phyloP scores from a whole-genome alignment of 1,140 invertebrate genomes.

The Oryctes rhinoceros region DNA sequence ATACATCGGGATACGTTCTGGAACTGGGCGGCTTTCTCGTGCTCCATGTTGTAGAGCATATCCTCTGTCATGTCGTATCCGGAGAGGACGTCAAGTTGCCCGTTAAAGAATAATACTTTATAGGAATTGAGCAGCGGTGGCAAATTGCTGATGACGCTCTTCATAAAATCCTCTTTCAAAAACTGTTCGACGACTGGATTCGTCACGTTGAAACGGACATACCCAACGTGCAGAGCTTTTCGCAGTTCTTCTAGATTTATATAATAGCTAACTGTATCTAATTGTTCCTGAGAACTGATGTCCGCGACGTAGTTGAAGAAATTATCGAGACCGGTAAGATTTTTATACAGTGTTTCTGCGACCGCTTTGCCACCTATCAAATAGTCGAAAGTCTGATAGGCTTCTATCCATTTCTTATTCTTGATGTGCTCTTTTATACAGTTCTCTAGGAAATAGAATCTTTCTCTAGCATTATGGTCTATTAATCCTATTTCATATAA shows the following conservation, averaged over 20 bases:
- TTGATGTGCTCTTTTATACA: slow-evolving; percentile 51
- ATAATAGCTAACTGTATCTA: slow-evolving; percentile 63
- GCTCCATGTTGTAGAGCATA: slow-evolving; percentile 71
- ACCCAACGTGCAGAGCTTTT: slow-evolving; percentile 83
- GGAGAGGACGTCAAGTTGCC: slow-evolving; percentile 84
- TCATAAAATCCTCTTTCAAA: slow-evolving; percentile 80
- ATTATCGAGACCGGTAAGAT: slow-evolving; percentile 79
- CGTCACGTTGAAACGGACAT: slow-evolving; percentile 57
- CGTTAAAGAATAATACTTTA: slow-evolving; percentile 76
- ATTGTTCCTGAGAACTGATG: slow-evolving; percentile 56
- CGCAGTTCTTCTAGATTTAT: slow-evolving; percentile 70
- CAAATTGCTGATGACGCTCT: slow-evolving; percentile 78
- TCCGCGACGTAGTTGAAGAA: slow-evolving; percentile 77
- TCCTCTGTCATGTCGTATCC: slow-evolving; percentile 78
- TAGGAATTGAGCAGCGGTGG: slow-evolving; percentile 72
- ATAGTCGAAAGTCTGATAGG: slow-evolving; percentile 61
- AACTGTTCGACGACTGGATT: slow-evolving; percentile 67
- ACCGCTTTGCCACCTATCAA: not conserved
- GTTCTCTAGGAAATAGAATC: slow-evolving; percentile 68
- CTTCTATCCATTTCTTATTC: slow-evolving; percentile 70
- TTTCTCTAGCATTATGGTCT: slow-evolving; percentile 71
- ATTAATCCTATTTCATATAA: slow-evolving; percentile 83
- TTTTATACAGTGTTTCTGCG: slow-evolving; percentile 68
- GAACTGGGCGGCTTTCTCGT: slow-evolving; percentile 69
- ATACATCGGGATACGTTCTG: slow-evolving; percentile 65